Percentiles rank a stretch among this genome's conserved stretches.
Evolutionary conservation across 2,797 vertebrate species (phyloP).

Genomic region (Sarcoramphus papa): DNA sequence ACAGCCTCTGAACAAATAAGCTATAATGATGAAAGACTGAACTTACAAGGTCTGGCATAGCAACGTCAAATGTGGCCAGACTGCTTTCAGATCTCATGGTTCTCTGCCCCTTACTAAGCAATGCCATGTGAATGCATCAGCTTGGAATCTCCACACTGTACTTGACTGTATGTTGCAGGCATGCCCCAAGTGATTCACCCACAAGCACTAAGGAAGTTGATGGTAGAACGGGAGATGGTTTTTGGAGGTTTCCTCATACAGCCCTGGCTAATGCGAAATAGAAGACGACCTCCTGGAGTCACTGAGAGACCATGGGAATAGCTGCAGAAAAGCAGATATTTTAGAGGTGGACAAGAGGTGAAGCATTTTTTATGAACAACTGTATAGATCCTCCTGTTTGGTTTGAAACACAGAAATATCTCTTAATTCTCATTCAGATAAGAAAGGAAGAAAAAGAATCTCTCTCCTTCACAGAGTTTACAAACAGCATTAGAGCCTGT

Average conservation of each 20-base stretch:
- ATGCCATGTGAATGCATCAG: accelerated
- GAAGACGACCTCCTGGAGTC: neutral
- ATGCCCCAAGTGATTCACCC: neutral
- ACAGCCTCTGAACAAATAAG: neutral
- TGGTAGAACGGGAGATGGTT: neutral
- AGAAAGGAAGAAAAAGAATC: neutral
- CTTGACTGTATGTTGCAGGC: neutral
- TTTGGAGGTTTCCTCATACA: neutral
- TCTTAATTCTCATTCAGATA: neutral
- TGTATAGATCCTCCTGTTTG: neutral
- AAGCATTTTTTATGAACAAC: neutral
- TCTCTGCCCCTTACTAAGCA: neutral
- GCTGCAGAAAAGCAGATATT: neutral
- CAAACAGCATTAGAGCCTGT: neutral
- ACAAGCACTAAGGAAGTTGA: neutral
- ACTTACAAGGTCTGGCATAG: neutral
- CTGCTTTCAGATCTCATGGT: neutral
- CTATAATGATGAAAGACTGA: neutral
- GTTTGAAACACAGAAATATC: neutral
- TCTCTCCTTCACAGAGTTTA: neutral
- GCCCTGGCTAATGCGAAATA: neutral
- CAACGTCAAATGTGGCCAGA: neutral
- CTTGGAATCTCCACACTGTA: neutral
- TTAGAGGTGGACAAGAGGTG: neutral
- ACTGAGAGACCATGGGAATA: neutral